Base-by-base conservation (phyloP, 2,888 invertebrate genomes). In the Meandrusa payeni region DNA sequence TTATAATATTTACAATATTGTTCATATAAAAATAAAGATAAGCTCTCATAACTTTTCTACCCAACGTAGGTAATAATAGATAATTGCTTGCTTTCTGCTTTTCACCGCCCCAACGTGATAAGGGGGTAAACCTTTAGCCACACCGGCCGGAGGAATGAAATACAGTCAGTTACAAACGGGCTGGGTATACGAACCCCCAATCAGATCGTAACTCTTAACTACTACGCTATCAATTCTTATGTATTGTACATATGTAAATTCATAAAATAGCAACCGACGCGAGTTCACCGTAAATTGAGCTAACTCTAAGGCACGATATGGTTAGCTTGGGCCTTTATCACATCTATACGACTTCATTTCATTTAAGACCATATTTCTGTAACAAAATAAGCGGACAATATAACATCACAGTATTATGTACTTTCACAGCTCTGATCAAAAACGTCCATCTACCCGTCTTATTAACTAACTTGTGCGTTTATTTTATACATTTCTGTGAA, bases 401-500 rank as follows among this genome's bases (percentile, higher is more conserved):
- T 36, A 31, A 37, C 31, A 43, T 43, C 37, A 43, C 43, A 43
- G 43, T 26, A 26, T 31, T 24, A 23, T 37, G 37, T 44, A 37
- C 26, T 27, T 38, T 44, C 32, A 44, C 44, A 43, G 38, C 32
- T 43, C 26, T 32, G 32, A 22, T 38, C 19, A 5, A 17, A 23
- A 36, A 34, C 12, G 12, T 29, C 12, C n/a, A 13, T 20, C 10
- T 12, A 33, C 38, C 44, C 27, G 37, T 33, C 44, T 22, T 9
- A 39, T 33, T 15, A 39, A 43, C 6, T 11, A 22, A 17, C 27
- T 38, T 44, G 44, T 44, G 38, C 44, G 44, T 44, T 15, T 22
- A 4, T 20, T 37, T 31, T 34, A n/a, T n/a, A n/a, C n/a, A n/a
- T n/a, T 20, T 23, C 47, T 41, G 53, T 56, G 54, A 62, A 64